phyloP scores from a whole-genome alignment of 2,113 vertebrate genomes.

The Gasterosteus nipponicus region DNA sequence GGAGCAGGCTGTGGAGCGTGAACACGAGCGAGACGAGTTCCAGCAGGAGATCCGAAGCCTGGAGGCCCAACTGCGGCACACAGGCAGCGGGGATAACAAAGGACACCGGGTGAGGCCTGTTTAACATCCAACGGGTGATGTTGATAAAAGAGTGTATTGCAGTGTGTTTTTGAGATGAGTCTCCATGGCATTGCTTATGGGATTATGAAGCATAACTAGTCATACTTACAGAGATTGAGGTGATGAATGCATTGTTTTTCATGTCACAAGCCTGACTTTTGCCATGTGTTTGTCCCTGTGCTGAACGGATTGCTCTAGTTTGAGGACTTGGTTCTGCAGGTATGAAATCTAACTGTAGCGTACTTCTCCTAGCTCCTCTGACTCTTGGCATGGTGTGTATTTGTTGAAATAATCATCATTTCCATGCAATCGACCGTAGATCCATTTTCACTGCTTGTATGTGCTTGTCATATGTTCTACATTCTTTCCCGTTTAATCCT shows the following conservation, averaged over 20 bases:
- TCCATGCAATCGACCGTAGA: constrained; percentile 16
- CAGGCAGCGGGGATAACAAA: constrained; percentile 68
- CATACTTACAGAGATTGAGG: constrained; percentile 22
- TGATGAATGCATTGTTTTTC: constrained; percentile 50
- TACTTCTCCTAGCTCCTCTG: constrained; percentile 36
- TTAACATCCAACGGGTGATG: background rate
- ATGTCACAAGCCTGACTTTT: constrained; percentile 62
- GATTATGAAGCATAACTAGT: background rate
- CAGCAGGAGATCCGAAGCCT: constrained; percentile 93
- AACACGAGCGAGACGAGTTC: constrained; percentile 96
- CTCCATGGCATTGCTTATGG: background rate
- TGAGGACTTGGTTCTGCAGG: constrained; percentile 88
- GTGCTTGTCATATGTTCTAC: background rate
- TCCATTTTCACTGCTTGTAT: background rate
- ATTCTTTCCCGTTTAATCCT: constrained; percentile 23
- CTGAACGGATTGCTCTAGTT: constrained; percentile 82
- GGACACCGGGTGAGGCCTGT: constrained; percentile 79
- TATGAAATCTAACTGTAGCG: constrained; percentile 76
- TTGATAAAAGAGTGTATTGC: background rate
- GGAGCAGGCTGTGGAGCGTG: constrained; percentile 94
- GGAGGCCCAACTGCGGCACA: constrained; percentile 86
- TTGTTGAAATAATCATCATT: constrained; percentile 15
- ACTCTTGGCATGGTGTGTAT: constrained; percentile 56
- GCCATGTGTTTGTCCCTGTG: constrained; percentile 64
- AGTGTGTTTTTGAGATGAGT: background rate